Percentiles rank a stretch among this genome's conserved stretches.
These are phyloP conservation scores for Amblyjoppa fuscipennis DNA, from an alignment of 2,888 invertebrate species.

Conservation along the genomic window DNA sequence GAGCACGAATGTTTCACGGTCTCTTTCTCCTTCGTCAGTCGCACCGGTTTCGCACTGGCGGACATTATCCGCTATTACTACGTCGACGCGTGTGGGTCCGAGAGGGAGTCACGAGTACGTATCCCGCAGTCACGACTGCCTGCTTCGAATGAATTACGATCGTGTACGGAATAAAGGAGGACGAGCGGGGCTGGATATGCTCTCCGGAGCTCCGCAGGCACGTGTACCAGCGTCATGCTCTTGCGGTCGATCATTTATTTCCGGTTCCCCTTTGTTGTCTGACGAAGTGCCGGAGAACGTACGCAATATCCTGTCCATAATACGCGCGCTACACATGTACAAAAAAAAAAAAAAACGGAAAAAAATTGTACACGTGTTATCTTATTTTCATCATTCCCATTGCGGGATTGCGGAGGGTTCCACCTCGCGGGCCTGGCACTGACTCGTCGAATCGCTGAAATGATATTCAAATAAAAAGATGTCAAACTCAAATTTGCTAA, in stretches of 20 bases:
- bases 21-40: conserved; percentile 16
- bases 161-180: conserved; percentile 35
- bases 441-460: background rate
- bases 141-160: conserved; percentile 57
- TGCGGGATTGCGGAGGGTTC: background rate
- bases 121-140: conserved; percentile 53
- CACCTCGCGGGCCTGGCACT: background rate
- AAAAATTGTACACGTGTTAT: background rate
- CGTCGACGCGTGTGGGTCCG: conserved; percentile 16
- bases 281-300: conserved; percentile 11
- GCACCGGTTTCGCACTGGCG: background rate
- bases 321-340: background rate
- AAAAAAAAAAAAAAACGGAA: background rate
- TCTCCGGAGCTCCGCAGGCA: background rate
- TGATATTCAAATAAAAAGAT: background rate
- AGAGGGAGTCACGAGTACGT: conserved; percentile 20
- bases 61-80: conserved; percentile 22
- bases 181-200: conserved; percentile 15
- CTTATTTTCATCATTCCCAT: background rate
- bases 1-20: background rate
- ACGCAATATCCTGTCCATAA: background rate
- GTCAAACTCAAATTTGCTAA: no score
- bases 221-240: conserved; percentile 37
- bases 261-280: conserved; percentile 54
- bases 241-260: conserved; percentile 55